These are phyloP conservation scores for Standfussiana lucernea DNA, from an alignment of 2,888 invertebrate genomes.

Conservation along the genomic window DNA sequence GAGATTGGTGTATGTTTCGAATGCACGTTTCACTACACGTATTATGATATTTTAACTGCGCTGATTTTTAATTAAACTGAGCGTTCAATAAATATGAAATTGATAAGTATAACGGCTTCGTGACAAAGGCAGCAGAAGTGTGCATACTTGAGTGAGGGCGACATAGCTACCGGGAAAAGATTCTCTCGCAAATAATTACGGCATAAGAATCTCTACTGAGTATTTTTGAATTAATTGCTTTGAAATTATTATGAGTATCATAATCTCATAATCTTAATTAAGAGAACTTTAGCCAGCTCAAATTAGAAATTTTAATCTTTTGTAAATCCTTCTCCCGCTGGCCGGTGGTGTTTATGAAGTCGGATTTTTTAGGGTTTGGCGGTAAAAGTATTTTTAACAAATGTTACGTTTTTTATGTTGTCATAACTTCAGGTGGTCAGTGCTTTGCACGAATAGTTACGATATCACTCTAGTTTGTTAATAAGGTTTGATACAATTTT, in stretches of 20 bases:
- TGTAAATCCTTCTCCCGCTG: slow-evolving; percentile 79
- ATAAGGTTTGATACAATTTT: too few species aligned
- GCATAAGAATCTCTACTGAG: slow-evolving; percentile 78
- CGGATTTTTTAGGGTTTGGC: slow-evolving; percentile 72
- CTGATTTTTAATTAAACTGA: slow-evolving; percentile 68
- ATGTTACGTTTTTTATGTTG: slow-evolving; percentile 37
- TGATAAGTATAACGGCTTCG: slow-evolving; percentile 27
- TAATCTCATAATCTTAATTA: slow-evolving; percentile 90
- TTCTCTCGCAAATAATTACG: slow-evolving; percentile 81
- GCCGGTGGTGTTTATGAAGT: slow-evolving; percentile 75
- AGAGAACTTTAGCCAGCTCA: slow-evolving; percentile 85
- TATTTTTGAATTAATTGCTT: slow-evolving; percentile 88
- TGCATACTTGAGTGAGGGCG: slow-evolving; percentile 65
- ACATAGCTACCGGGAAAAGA: slow-evolving; percentile 71
- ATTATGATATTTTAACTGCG: slow-evolving; percentile 74
- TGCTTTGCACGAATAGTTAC: slow-evolving; percentile 6
- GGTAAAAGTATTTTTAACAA: slow-evolving; percentile 64
- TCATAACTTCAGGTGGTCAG: neutral
- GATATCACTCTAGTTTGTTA: neutral
- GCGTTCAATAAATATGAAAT: slow-evolving; percentile 49
- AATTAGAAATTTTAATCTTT: slow-evolving; percentile 88
- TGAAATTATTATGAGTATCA: slow-evolving; percentile 88
- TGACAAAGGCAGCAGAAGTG: slow-evolving; percentile 43
- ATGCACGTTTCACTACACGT: slow-evolving; percentile 80
- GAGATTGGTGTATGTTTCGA: slow-evolving; percentile 88